Evolutionary conservation across 1,140 invertebrate genomes (phyloP).

Genomic region (Drosophila sp.): DNA sequence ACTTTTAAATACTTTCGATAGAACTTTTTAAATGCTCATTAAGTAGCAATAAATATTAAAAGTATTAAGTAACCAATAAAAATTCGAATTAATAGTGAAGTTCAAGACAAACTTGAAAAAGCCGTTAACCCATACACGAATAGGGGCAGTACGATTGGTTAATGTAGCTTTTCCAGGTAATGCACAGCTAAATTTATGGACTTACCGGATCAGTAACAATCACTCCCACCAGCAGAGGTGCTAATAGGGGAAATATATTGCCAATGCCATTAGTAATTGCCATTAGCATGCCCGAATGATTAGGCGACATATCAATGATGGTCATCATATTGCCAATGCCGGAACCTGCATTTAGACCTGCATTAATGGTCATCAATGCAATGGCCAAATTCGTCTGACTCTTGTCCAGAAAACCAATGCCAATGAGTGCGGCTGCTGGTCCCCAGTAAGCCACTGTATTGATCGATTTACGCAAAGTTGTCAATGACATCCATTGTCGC

Average conservation of each 20-base stretch:
- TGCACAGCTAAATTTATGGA: background rate
- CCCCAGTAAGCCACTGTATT: conserved; percentile 86
- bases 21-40: too few relatives aligned
- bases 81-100: too few relatives aligned
- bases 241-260: conserved; percentile 88
- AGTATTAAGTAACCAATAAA: too few relatives aligned
- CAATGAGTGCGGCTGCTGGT: conserved; percentile 86
- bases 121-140: too few relatives aligned
- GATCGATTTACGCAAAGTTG: conserved; percentile 86
- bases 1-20: too few relatives aligned
- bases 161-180: background rate
- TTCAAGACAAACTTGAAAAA: too few relatives aligned
- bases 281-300: conserved; percentile 88
- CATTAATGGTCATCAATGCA: conserved; percentile 87
- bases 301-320: conserved; percentile 90
- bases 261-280: conserved; percentile 89
- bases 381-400: conserved; percentile 84
- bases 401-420: conserved; percentile 84
- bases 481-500: conserved; percentile 60
- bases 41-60: too few relatives aligned
- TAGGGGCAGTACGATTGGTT: too few relatives aligned
- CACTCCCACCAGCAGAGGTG: conserved; percentile 86
- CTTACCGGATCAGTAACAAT: conserved; percentile 87
- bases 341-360: conserved; percentile 89
- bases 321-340: conserved; percentile 88